phyloP scores from a whole-genome alignment of 2,113 vertebrate species.

The Phoxinus phoxinus region DNA sequence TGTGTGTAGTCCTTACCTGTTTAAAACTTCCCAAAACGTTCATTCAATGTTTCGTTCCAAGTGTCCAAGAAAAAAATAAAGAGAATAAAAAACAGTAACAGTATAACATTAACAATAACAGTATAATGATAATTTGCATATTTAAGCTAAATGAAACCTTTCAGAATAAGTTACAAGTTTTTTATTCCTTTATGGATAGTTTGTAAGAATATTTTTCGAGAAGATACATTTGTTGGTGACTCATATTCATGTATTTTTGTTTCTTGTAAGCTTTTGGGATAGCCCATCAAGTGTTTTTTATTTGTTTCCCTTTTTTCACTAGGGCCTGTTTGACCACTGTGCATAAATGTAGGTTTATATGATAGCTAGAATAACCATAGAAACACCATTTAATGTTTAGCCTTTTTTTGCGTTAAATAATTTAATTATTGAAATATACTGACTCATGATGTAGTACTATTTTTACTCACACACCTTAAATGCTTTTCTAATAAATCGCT shows the following conservation, averaged over 20 bases:
- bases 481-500: slow-evolving; percentile 2
- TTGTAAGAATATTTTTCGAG: too few relatives aligned
- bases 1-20: too few relatives aligned
- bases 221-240: too few relatives aligned
- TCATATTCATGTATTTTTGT: neutral
- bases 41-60: too few relatives aligned
- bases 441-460: neutral
- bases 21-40: too few relatives aligned
- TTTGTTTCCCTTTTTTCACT: neutral
- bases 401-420: neutral
- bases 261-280: neutral
- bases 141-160: too few relatives aligned
- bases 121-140: too few relatives aligned
- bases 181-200: too few relatives aligned
- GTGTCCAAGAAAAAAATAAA: too few relatives aligned
- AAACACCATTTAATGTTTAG: neutral
- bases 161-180: too few relatives aligned
- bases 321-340: neutral
- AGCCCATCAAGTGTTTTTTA: neutral
- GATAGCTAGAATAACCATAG: neutral
- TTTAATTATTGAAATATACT: neutral
- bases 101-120: too few relatives aligned
- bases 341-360: neutral
- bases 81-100: too few relatives aligned
- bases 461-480: neutral